Conservation (phyloP, 2,113 vertebrate species). For the Hippocampus zosterae region DNA sequence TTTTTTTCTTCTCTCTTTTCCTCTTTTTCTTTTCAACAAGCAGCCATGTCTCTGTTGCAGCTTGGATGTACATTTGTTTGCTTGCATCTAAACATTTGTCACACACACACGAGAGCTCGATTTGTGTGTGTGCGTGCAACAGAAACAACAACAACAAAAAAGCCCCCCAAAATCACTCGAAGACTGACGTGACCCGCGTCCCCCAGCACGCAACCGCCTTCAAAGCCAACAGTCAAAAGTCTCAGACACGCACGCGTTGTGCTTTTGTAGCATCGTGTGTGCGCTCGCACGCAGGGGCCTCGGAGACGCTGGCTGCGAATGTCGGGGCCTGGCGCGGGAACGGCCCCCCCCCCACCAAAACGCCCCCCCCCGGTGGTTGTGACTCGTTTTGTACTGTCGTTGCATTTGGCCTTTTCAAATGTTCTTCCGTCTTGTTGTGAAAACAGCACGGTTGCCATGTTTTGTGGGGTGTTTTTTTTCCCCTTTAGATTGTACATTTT, state of each 20-base stretch:
- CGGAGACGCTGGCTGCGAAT: conserved; percentile 43
- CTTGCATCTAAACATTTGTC: conserved; percentile 47
- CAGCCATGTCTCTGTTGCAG: conserved; percentile 48
- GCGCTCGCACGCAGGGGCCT: conserved; percentile 42
- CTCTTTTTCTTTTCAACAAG: conserved; percentile 45
- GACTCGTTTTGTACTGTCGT: conserved; percentile 29
- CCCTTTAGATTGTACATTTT: neutral
- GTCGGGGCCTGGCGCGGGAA: neutral
- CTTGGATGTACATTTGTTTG: conserved; percentile 38
- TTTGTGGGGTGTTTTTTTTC: neutral
- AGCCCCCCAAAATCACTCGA: conserved; percentile 16
- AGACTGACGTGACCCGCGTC: conserved; percentile 54
- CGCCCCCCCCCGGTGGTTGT: too few species aligned
- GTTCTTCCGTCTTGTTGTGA: neutral
- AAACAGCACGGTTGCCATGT: neutral
- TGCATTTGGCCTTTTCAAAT: neutral
- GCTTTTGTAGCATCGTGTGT: conserved; percentile 55
- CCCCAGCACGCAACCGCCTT: conserved; percentile 33
- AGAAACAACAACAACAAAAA: conserved; percentile 6
- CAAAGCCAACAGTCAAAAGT: conserved; percentile 47
- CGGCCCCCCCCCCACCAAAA: too few species aligned
- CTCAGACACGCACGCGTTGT: conserved; percentile 3
- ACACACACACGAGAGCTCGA: conserved; percentile 24
- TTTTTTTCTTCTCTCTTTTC: conserved; percentile 45
- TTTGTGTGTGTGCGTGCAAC: neutral